A percentile compares a stretch with the other conserved stretches of the same genome.
Evolutionary conservation across 1,140 invertebrate species (phyloP).

Genomic region (Drosophila carrolli): DNA sequence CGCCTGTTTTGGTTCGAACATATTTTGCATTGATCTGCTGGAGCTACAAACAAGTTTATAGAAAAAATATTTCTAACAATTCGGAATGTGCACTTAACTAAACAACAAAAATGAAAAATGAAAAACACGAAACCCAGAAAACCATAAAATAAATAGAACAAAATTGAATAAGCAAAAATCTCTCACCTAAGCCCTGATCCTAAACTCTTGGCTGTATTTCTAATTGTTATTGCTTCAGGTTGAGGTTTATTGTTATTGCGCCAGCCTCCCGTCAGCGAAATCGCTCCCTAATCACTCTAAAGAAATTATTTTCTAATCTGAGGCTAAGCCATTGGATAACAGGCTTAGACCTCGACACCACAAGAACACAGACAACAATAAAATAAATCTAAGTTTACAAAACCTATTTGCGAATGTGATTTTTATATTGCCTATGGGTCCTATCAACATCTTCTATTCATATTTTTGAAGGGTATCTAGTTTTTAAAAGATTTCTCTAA

Average conservation of each 20-base stretch:
- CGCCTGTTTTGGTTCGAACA: neutral
- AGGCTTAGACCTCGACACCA: slow-evolving; percentile 1
- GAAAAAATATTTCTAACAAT: slow-evolving; percentile 33
- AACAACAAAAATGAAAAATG: neutral
- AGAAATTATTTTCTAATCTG: slow-evolving; percentile 21
- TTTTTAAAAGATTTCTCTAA: no score
- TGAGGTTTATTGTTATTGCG: slow-evolving; percentile 32
- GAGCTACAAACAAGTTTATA: slow-evolving; percentile 20
- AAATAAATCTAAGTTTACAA: slow-evolving; percentile 52
- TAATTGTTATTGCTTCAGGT: slow-evolving; percentile 45
- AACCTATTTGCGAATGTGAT: neutral
- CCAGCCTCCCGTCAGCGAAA: slow-evolving; percentile 11
- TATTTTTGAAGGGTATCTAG: no score
- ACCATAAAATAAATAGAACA: neutral
- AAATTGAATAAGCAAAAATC: slow-evolving; percentile 14
- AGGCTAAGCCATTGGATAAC: neutral
- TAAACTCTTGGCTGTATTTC: slow-evolving; percentile 45
- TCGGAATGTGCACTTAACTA: slow-evolving; percentile 52
- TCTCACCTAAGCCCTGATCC: slow-evolving; percentile 24
- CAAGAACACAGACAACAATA: slow-evolving; percentile 30
- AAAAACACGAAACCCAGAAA: neutral
- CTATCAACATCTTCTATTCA: no score
- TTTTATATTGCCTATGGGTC: no score
- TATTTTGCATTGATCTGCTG: slow-evolving; percentile 30
- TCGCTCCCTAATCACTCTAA: slow-evolving; percentile 8